phyloP scores from a whole-genome alignment of 1,140 invertebrate species.

The Drosophila guanche region DNA sequence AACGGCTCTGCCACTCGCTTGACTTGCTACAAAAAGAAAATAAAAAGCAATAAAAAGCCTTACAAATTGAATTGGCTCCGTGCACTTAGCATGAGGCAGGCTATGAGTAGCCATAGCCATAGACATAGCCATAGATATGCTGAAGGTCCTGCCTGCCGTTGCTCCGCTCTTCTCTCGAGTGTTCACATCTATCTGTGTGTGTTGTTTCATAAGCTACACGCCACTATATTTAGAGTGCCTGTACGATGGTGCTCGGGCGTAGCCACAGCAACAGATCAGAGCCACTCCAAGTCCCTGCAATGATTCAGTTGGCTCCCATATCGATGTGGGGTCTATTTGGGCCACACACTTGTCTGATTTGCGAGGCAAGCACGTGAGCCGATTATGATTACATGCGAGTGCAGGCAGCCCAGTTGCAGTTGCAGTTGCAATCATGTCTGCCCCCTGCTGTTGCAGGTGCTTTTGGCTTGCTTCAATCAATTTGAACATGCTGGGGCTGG shows the following conservation, averaged over 20 bases:
- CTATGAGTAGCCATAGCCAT: not conserved
- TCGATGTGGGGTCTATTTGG: slow-evolving; percentile 26
- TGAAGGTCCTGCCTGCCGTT: slow-evolving; percentile 10
- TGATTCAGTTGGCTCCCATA: slow-evolving; percentile 5
- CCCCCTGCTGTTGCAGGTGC: slow-evolving; percentile 4
- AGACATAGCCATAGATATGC: not conserved
- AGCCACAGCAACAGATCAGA: not conserved
- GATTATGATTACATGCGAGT: slow-evolving; percentile 68
- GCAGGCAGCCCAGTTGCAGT: not conserved
- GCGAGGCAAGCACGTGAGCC: slow-evolving; percentile 53
- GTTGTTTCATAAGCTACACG: slow-evolving; percentile 38
- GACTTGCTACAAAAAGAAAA: slow-evolving; percentile 34
- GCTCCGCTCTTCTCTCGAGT: slow-evolving; percentile 8
- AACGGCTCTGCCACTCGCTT: slow-evolving; percentile 15
- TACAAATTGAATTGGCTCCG: slow-evolving; percentile 68
- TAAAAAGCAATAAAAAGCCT: slow-evolving; percentile 7
- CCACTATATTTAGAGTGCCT: slow-evolving; percentile 30
- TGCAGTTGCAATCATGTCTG: not conserved
- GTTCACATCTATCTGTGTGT: slow-evolving; percentile 17
- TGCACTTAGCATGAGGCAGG: slow-evolving; percentile 62
- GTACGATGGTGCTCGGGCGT: not conserved
- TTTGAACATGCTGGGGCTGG: slow-evolving; percentile 17
- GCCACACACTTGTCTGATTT: slow-evolving; percentile 38
- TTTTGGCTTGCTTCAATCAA: slow-evolving; percentile 23
- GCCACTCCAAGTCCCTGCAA: not conserved